phyloP scores from a whole-genome alignment of 2,113 vertebrate genomes.

The Elephas maximus region DNA sequence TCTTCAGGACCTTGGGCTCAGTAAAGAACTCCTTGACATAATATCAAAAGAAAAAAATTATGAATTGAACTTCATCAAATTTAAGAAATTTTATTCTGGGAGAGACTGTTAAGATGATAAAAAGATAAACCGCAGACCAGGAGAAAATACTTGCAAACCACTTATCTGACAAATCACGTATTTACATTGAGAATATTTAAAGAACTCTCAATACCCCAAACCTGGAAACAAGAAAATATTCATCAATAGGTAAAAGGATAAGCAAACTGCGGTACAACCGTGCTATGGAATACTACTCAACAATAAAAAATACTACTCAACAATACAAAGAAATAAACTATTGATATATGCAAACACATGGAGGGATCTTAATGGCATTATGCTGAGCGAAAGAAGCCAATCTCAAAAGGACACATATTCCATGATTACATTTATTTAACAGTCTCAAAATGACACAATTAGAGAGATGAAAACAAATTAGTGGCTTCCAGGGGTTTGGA shows the following conservation, averaged over 20 bases:
- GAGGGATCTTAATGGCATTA: neutral
- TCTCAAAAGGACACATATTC: neutral
- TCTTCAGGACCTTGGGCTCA: neutral
- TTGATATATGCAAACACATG: neutral
- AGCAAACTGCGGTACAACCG: neutral
- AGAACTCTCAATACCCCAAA: neutral
- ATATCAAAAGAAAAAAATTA: neutral
- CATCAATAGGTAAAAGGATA: neutral
- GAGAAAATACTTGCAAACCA: neutral
- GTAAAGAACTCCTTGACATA: neutral
- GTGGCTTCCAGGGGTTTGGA: neutral
- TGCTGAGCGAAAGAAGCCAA: neutral
- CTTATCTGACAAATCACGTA: neutral
- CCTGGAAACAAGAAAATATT: neutral
- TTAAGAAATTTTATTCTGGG: neutral
- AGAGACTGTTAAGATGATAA: neutral
- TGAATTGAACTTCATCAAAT: neutral
- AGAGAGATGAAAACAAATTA: neutral
- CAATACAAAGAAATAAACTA: neutral
- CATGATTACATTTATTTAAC: neutral
- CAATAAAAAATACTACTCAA: neutral
- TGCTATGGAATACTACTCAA: neutral
- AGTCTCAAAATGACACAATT: neutral
- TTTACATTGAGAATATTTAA: neutral
- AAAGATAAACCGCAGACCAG: neutral